Percentiles rank a stretch among this genome's conserved stretches.
These are phyloP conservation scores for Bergia puertoricense DNA, from an alignment of 92 coral and sea anemone species.

Conservation along the genomic window DNA sequence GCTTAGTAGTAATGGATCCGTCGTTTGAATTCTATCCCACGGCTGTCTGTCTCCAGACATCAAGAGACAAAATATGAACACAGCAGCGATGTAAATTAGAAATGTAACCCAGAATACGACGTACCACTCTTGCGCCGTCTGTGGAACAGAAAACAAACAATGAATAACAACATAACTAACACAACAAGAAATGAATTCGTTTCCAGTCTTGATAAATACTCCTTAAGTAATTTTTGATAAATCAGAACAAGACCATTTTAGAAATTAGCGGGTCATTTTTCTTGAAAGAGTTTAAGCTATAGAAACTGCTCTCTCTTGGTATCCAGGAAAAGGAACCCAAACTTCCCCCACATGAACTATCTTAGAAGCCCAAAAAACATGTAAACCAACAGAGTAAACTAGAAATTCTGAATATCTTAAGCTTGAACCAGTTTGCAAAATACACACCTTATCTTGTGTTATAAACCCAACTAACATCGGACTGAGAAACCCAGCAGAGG, in stretches of 20 bases:
- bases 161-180: background rate
- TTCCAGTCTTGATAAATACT: too few relatives aligned
- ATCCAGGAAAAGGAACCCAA: too few relatives aligned
- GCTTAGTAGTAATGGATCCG: background rate
- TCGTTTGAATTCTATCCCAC: conserved; percentile 66
- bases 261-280: too few relatives aligned
- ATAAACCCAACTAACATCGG: conserved; percentile 91
- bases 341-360: too few relatives aligned
- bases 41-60: conserved; percentile 85
- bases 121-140: conserved; percentile 89
- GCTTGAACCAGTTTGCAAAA: too few relatives aligned
- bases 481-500: conserved; percentile 94
- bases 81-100: conserved; percentile 64
- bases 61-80: conserved; percentile 56
- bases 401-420: too few relatives aligned
- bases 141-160: conserved; percentile 5
- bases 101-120: conserved; percentile 91
- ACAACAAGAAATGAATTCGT: background rate
- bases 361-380: too few relatives aligned
- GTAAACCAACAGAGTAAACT: too few relatives aligned
- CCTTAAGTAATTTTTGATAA: too few relatives aligned
- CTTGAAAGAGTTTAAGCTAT: too few relatives aligned
- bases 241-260: too few relatives aligned
- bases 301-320: too few relatives aligned
- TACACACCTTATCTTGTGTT: conserved; percentile 80